Evolutionary conservation across 2,888 invertebrate genomes (phyloP).

Genomic region (Galerucella calmariensis): DNA sequence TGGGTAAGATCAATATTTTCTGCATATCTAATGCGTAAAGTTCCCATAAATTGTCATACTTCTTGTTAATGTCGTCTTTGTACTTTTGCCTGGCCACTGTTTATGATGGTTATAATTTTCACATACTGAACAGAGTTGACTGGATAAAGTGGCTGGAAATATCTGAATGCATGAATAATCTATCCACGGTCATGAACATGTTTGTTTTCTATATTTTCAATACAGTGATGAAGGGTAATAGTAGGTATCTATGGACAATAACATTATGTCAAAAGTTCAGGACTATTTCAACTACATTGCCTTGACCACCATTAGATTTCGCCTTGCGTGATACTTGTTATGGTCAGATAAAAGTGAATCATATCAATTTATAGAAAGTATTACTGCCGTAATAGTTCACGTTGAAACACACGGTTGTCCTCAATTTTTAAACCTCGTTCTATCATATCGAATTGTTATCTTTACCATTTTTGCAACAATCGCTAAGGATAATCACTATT

Average conservation of each 20-base stretch:
- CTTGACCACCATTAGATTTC: constrained; percentile 7
- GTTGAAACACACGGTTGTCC: constrained; percentile 19
- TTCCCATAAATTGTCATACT: too few species aligned
- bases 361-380: constrained; percentile 30
- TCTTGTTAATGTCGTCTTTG: too few species aligned
- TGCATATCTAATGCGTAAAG: too few species aligned
- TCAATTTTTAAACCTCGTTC: constrained; percentile 17
- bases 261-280: not conserved
- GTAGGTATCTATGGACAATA: not conserved
- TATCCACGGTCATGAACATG: too few species aligned
- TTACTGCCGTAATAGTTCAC: constrained; percentile 18
- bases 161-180: too few species aligned
- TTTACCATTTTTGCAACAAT: not conserved
- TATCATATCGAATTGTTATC: constrained; percentile 5
- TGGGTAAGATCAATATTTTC: too few species aligned
- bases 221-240: not conserved
- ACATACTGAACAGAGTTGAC: too few species aligned
- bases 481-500: not conserved
- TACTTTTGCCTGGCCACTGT: too few species aligned
- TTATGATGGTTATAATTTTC: too few species aligned
- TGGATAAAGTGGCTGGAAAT: too few species aligned
- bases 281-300: not conserved
- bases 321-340: constrained; percentile 22
- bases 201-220: not conserved
- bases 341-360: constrained; percentile 28